Evolutionary conservation across 2,797 vertebrate genomes (phyloP), one percentile per base, ranked within the genome.

Genomic region (Hylomyscus alleni): DNA sequence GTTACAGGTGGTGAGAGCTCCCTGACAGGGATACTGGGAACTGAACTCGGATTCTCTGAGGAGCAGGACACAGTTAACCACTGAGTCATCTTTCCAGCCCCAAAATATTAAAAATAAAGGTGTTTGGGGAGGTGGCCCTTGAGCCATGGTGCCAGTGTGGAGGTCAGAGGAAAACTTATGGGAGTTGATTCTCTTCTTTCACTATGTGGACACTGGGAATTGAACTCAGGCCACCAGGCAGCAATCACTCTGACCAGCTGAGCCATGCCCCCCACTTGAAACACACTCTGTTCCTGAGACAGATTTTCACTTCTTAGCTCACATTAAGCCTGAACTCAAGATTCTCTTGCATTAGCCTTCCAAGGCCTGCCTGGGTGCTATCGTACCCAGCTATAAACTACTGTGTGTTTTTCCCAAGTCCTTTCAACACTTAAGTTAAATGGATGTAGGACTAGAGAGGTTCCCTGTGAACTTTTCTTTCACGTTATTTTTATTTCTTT

Each of bases 401-500:
- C 19, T 22, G 1, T 34, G 1, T 0, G 22, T 73, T 89, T 93
- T 90, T 44, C 60, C 75, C 20, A 15, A 8, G 34, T 56, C 10
- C 14, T 52, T 47, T 37, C 75, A 40, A 40, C 15, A 58, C 24
- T 92, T 94, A 54, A n/a, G 3, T 58, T 95, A 84, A n/a, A 15
- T 22, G 19, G 3, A 37, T 91, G 11, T 62, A 91, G 2, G 12
- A 77, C 54, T 87, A 24, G 37, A 60, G 52, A 31, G 8, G 60
- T 90, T 56, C n/a, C 89, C 47, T 92, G 17, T 78, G 7, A 91
- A 91, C 9, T 88, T 84, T 81, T 47, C 10, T 69, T 90, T 81
- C 1, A 20, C n/a, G 50, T 50, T 52, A 91, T 95, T 93, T 95
- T 93, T 0, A 75, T 82, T 90, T 95, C 9, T 62, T 87, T 89